Conservation (phyloP, 2,797 vertebrate species). For the Streptopelia turtur region DNA sequence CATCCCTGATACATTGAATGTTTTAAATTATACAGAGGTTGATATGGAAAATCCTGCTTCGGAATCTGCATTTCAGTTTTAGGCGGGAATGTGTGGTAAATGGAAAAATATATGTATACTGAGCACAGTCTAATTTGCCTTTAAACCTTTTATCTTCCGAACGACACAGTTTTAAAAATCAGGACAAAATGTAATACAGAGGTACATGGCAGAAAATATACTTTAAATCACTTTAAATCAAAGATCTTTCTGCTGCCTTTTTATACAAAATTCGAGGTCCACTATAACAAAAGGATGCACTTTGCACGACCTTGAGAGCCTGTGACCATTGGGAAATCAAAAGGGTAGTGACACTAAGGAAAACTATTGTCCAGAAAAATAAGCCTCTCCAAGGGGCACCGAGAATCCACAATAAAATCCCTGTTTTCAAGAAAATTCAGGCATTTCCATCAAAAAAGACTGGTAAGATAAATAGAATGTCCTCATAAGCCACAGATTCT, state of each 20-base stretch:
- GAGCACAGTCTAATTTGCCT: background rate
- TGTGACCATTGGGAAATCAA: conserved; percentile 78
- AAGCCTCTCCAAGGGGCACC: conserved; percentile 79
- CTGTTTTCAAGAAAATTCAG: conserved; percentile 79
- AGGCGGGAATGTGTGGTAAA: background rate
- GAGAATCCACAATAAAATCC: conserved; percentile 80
- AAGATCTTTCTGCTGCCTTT: conserved; percentile 37
- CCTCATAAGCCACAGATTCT: conserved; percentile 78
- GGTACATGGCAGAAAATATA: background rate
- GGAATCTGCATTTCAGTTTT: background rate
- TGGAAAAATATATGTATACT: background rate
- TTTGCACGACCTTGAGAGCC: conserved; percentile 75
- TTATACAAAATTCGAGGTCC: conserved; percentile 67
- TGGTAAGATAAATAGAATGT: conserved; percentile 80
- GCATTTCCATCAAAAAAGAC: conserved; percentile 81
- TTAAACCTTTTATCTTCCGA: background rate
- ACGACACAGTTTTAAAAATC: background rate
- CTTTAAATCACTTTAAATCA: background rate
- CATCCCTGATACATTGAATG: background rate
- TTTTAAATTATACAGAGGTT: background rate
- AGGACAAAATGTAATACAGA: background rate
- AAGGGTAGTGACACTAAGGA: conserved; percentile 78
- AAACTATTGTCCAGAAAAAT: conserved; percentile 79
- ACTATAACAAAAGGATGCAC: conserved; percentile 80
- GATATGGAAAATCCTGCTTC: background rate